phyloP scores from a whole-genome alignment of 2,888 invertebrate genomes.

The Drosophila mayaguana region DNA sequence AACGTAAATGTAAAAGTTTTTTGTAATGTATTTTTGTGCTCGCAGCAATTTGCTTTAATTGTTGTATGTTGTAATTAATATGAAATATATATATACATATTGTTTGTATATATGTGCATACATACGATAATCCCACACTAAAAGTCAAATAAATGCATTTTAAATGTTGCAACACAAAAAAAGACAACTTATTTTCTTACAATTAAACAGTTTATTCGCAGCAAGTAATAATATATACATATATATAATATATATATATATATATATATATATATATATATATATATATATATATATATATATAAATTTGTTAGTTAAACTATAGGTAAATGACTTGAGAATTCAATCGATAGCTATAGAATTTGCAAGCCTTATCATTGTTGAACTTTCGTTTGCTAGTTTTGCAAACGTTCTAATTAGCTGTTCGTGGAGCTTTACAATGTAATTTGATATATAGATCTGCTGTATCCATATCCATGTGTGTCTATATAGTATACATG shows the following conservation, averaged over 20 bases:
- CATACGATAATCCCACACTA: constrained; percentile 10
- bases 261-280: constrained; percentile 12
- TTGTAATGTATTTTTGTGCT: constrained; percentile 39
- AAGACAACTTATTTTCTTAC: constrained; percentile 5
- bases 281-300: constrained; percentile 3
- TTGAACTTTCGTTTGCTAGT: background rate
- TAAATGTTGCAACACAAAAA: constrained; percentile 30
- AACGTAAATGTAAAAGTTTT: constrained; percentile 10
- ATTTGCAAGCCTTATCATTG: background rate
- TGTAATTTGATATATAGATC: background rate
- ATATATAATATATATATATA: constrained; percentile 5
- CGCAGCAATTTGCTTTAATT: constrained; percentile 55
- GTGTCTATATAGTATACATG: background rate
- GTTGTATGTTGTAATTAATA: constrained; percentile 62
- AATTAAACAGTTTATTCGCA: constrained; percentile 31
- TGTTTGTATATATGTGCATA: constrained; percentile 41
- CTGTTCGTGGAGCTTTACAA: background rate
- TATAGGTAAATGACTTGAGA: constrained; percentile 7
- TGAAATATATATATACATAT: constrained; percentile 13
- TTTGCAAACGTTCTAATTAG: constrained; percentile 8
- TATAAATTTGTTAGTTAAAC: constrained; percentile 1
- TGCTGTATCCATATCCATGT: background rate
- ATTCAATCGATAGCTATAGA: constrained; percentile 15
- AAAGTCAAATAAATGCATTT: constrained; percentile 42
- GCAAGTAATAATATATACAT: constrained; percentile 22